These are phyloP conservation scores for Sipha maydis DNA, from an alignment of 2,888 invertebrate genomes.

Conservation along the genomic window DNA sequence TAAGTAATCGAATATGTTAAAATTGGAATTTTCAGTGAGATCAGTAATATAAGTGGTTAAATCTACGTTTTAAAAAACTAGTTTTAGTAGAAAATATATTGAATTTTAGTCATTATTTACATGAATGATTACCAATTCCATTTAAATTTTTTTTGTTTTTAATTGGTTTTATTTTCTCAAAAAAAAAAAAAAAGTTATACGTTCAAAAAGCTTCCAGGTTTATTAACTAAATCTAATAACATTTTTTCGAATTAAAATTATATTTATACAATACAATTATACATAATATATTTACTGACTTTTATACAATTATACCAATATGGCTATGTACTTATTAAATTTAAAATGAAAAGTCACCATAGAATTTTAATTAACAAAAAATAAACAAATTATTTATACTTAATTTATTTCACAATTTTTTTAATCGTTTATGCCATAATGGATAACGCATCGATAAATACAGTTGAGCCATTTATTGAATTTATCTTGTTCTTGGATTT, in stretches of 20 bases:
- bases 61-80: not conserved
- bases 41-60: not conserved
- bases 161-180: not conserved
- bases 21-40: too few relatives aligned
- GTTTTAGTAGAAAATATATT: not conserved
- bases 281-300: not conserved
- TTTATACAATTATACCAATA: not conserved
- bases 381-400: not conserved
- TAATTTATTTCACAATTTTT: not conserved
- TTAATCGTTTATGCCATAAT: not conserved
- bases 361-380: not conserved
- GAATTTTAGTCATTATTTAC: not conserved
- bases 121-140: not conserved
- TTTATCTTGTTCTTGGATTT: conserved; percentile 28
- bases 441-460: not conserved
- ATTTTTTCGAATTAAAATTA: not conserved
- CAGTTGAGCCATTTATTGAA: not conserved
- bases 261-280: not conserved
- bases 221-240: not conserved
- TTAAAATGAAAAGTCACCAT: conserved; percentile 1
- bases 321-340: not conserved
- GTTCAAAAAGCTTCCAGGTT: not conserved
- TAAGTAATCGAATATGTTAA: too few relatives aligned
- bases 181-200: not conserved
- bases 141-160: not conserved